Evolutionary conservation across 2,888 invertebrate species (phyloP).

Genomic region (Apamea monoglypha): DNA sequence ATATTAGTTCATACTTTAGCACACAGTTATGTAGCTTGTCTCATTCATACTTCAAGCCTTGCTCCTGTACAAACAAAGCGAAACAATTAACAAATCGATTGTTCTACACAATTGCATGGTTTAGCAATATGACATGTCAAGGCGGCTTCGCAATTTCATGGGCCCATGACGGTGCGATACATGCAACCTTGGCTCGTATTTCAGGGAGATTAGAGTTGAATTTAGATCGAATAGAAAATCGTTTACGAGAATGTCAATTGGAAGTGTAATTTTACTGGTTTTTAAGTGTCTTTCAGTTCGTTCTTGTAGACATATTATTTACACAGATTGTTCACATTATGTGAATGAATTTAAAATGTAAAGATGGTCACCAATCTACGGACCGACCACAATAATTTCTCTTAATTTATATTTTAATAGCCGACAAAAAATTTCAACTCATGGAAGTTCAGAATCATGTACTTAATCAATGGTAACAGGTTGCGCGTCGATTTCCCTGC

Average conservation of each 20-base stretch:
- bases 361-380: no score
- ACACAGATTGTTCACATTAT: background rate
- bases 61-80: slow-evolving; percentile 23
- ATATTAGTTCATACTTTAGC: background rate
- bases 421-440: no score
- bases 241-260: background rate
- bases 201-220: slow-evolving; percentile 26
- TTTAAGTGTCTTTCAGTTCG: background rate
- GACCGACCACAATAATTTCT: no score
- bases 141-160: slow-evolving; percentile 73
- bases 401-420: no score
- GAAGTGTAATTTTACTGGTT: slow-evolving; percentile 24
- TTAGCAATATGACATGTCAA: slow-evolving; percentile 76
- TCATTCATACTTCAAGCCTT: slow-evolving; percentile 36
- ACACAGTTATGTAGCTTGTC: slow-evolving; percentile 18
- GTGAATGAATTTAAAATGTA: background rate
- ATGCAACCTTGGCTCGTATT: slow-evolving; percentile 56
- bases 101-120: slow-evolving; percentile 62
- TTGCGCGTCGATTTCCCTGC: no score
- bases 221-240: slow-evolving; percentile 1
- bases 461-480: no score
- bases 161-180: slow-evolving; percentile 69
- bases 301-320: background rate
- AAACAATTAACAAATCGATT: slow-evolving; percentile 55
- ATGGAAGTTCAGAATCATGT: no score